Base-by-base conservation (phyloP, 2,888 invertebrate genomes). In the Oligia strigilis region DNA sequence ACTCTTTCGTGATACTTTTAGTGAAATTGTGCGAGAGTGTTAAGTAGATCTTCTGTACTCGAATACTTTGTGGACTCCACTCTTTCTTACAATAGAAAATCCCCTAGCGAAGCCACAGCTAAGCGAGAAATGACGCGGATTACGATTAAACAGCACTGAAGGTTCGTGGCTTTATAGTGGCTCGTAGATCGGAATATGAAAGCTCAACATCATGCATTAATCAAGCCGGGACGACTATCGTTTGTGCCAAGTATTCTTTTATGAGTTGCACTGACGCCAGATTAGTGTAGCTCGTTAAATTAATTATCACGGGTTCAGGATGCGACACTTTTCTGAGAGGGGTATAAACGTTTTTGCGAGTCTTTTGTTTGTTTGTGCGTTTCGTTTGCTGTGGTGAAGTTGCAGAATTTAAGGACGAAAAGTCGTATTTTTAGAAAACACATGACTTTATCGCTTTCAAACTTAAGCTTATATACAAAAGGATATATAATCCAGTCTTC, bases 281-380 rank as follows among this genome's bases (percentile, higher is more conserved):
- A 88, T 88, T 86, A 88, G 75, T 87, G 81, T 82, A 81, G 71
- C 78, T 70, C 70, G 76, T 75, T 83, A 79, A 88, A 88, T 88
- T 87, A 88, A 88, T 88, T 88, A 86, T 82, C 76, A 78, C 40
- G 77, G 69, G 85, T 79, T 85, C 79, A 79, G 83, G 80, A 79
- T 71, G 81, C 83, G 85, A 85, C 87, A 87, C 62, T 87, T 87
- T 80, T 77, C 83, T 80, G 80, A 87, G 83, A 83, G 79, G 77
- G 79, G 79, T 81, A 64, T 73, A 49, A 76, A 77, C 77, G 66
- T 82, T 84, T 88, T 83, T 85, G 60, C 72, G 46, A 65, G 43
- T 23, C 71, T 72, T 80, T 79, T 76, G 69, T 78, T 77, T 79
- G 66, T 73, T 66, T 65, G 29, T 72, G 55, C 40, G 69, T 74